phyloP scores from a whole-genome alignment of 2,888 invertebrate genomes.

The Gasteruption jaculator region DNA sequence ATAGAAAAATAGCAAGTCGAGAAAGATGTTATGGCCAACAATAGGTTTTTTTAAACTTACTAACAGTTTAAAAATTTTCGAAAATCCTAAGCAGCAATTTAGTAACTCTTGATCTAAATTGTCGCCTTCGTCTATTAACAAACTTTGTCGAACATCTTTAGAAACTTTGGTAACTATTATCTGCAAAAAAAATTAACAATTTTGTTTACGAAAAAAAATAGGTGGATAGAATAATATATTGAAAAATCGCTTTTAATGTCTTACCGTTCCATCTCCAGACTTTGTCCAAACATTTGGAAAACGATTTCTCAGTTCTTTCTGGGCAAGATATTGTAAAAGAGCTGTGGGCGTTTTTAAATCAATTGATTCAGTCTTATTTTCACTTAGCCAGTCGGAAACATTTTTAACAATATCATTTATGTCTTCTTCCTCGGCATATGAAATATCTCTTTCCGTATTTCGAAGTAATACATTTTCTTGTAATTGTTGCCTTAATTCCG shows the following conservation, averaged over 20 bases:
- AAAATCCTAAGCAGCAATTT: slow-evolving; percentile 61
- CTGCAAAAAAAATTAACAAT: slow-evolving; percentile 25
- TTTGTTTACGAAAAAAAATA: too few relatives aligned
- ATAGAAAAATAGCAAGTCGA: slow-evolving; percentile 67
- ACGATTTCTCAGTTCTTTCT: slow-evolving; percentile 57
- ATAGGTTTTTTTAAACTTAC: slow-evolving; percentile 63
- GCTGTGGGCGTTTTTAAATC: slow-evolving; percentile 51
- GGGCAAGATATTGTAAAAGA: slow-evolving; percentile 57
- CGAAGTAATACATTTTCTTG: slow-evolving; percentile 39
- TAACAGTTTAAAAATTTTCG: slow-evolving; percentile 63
- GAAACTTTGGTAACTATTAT: slow-evolving; percentile 47
- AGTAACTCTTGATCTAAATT: slow-evolving; percentile 55
- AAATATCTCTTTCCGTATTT: slow-evolving; percentile 27
- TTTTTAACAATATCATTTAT: slow-evolving; percentile 44
- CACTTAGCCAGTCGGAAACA: slow-evolving; percentile 48
- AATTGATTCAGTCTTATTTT: slow-evolving; percentile 27
- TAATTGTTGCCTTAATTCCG: slow-evolving; percentile 44
- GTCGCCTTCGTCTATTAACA: slow-evolving; percentile 37
- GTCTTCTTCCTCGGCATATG: slow-evolving; percentile 31
- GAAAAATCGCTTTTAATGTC: too few relatives aligned
- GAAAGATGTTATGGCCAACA: slow-evolving; percentile 70
- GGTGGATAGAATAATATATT: too few relatives aligned
- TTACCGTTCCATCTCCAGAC: slow-evolving; percentile 27
- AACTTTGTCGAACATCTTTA: slow-evolving; percentile 33
- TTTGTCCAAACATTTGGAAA: slow-evolving; percentile 54